Percentiles rank a stretch among this genome's conserved stretches.
Conservation (phyloP, 92 coral and sea anemone species). For the Montipora capitata region DNA sequence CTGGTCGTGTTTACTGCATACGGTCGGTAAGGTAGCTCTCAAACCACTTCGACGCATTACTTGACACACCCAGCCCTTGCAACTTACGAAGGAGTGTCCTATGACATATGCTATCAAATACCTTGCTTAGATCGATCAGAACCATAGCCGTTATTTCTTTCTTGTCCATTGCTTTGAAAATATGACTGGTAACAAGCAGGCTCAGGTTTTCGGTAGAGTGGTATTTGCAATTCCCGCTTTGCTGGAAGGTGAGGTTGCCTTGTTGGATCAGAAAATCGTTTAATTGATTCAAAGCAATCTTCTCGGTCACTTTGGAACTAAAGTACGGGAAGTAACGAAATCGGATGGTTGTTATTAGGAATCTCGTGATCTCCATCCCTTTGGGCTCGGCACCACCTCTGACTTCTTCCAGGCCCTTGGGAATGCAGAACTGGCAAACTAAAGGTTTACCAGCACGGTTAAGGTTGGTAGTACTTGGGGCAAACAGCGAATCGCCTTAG, state of each 20-base stretch:
- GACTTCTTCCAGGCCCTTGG: conserved; percentile 49
- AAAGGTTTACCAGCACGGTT: too few species aligned
- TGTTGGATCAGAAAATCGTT: not conserved
- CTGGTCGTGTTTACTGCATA: conserved; percentile 26
- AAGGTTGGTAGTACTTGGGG: not conserved
- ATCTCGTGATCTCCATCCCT: conserved; percentile 62
- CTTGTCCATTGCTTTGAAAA: conserved; percentile 36
- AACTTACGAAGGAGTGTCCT: too few species aligned
- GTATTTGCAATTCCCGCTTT: conserved; percentile 34
- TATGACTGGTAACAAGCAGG: conserved; percentile 3
- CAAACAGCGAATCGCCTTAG: conserved; percentile 25
- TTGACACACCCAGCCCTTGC: conserved; percentile 24
- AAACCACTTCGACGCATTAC: too few species aligned
- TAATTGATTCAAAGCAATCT: conserved; percentile 42
- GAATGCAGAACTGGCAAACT: not conserved
- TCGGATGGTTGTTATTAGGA: not conserved
- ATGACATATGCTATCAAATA: too few species aligned
- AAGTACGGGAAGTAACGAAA: conserved; percentile 47
- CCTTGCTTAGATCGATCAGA: too few species aligned
- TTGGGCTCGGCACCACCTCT: conserved; percentile 25
- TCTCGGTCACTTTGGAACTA: conserved; percentile 52
- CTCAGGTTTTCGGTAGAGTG: conserved; percentile 39
- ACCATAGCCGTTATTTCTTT: conserved; percentile 37
- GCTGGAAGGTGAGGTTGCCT: conserved; percentile 13
- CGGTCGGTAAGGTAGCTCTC: too few species aligned